Base-by-base conservation (phyloP, 2,113 vertebrate species). In the Atrichornis clamosus region DNA sequence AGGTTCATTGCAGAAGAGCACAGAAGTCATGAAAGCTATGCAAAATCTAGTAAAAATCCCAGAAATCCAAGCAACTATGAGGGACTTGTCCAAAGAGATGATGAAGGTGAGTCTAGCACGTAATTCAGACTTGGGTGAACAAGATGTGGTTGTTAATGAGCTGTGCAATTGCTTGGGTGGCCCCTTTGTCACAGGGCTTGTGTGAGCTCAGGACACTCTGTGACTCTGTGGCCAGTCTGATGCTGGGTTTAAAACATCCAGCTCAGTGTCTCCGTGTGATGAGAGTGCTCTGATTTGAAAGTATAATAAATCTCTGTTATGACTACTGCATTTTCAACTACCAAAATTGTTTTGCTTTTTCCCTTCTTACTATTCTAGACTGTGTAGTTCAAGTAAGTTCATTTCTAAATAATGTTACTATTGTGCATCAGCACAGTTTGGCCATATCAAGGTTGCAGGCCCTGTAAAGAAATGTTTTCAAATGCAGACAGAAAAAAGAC, bases 11-110 rank as follows among this genome's bases (percentile, higher is more conserved):
- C 99, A 99, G 98, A 99, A 99, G 97, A 99, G 99, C 98, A 99
- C 99, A 69, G 99, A 99, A 83, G 99, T 99, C 78, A 99, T 99
- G 99, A 99, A 99, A 97, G 99, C 99, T 94, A 99, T 99, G 99
- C 99, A 99, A 93, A 99, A 81, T 77, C 97, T 99, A 11, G 97
- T 99, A 42, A 99, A 99, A 97, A 97, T 99, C 97, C 99, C 99
- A 35, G 99, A 99, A 98, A 99, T 99, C 95, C 99, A 99, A 97
- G 99, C 99, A 64, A 99, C 99, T 1, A 99, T 99, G 99, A 98
- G 98, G 86, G 99, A 99, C 1, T 97, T 99, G 33, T 99, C 99
- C 87, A 99, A 99, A 94, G 99, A 99, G 97, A 99, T 99, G 99
- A 99, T 98, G 98, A 99, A 99, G 99, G 99, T 99, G 58, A 98